A percentile compares a stretch with the other conserved stretches of the same genome.
These are phyloP conservation scores for Sinonovacula constricta DNA, from an alignment of 1,140 invertebrate species.

Conservation along the genomic window DNA sequence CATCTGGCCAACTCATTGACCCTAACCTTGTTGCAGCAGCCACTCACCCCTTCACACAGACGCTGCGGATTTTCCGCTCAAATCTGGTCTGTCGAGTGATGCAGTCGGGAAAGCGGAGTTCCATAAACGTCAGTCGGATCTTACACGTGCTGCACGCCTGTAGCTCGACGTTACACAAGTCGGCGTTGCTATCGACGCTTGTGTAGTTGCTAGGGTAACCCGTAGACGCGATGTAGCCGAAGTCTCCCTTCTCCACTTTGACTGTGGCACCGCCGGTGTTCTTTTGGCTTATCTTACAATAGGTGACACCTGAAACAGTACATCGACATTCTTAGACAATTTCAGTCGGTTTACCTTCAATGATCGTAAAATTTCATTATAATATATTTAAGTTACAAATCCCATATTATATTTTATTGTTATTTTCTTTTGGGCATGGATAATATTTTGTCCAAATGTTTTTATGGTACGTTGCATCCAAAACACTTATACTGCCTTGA, in stretches of 20 bases:
- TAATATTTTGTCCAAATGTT: no score
- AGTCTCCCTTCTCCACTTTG: constrained; percentile 69
- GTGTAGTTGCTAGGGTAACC: constrained; percentile 66
- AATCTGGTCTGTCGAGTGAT: constrained; percentile 22
- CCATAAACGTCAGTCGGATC: constrained; percentile 62
- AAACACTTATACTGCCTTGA: no score
- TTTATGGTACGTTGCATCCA: no score
- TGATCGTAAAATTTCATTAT: no score
- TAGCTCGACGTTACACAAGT: constrained; percentile 69
- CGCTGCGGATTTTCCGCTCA: constrained; percentile 48
- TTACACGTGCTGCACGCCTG: constrained; percentile 71
- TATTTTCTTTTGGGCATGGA: no score
- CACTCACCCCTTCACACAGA: constrained; percentile 60
- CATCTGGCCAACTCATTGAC: no score
- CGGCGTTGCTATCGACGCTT: constrained; percentile 50
- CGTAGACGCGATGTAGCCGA: constrained; percentile 60
- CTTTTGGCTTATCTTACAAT: constrained; percentile 47
- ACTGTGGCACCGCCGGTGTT: constrained; percentile 45
- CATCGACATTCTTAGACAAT: background rate
- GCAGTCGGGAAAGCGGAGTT: constrained; percentile 65
- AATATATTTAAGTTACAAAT: no score
- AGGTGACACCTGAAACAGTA: constrained; percentile 50
- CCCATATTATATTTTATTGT: no score
- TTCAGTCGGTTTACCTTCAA: no score
- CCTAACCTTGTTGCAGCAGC: no score